Conservation (phyloP, 2,888 invertebrate genomes). For the Piscicola geometra region DNA sequence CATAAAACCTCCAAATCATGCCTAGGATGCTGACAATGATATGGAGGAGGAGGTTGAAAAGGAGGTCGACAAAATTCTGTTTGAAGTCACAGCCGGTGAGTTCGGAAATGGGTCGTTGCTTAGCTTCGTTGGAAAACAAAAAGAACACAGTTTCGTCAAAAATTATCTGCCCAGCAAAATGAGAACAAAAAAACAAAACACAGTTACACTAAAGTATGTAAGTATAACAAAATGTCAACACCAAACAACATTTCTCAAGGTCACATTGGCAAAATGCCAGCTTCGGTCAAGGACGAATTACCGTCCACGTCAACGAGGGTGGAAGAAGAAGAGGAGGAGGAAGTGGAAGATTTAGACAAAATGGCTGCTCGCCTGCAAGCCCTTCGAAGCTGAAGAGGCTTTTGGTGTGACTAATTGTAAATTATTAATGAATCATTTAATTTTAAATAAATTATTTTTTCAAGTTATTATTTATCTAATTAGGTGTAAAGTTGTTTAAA, state of each 20-base stretch:
- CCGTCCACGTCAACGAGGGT: slow-evolving; percentile 46
- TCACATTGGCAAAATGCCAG: slow-evolving; percentile 83
- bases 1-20: not conserved
- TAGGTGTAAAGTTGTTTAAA: too few species aligned
- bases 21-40: slow-evolving; percentile 69
- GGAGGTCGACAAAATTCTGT: slow-evolving; percentile 79
- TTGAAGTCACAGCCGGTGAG: slow-evolving; percentile 54
- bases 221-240: too few species aligned
- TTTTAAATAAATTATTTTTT: not conserved
- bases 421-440: too few species aligned
- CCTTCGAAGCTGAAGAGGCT: slow-evolving; percentile 78
- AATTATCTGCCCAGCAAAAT: too few species aligned
- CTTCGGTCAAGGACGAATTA: slow-evolving; percentile 60
- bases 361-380: slow-evolving; percentile 85
- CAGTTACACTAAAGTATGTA: too few species aligned
- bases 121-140: too few species aligned
- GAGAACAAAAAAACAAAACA: too few species aligned
- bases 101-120: not conserved
- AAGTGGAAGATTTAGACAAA: slow-evolving; percentile 75
- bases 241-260: too few species aligned
- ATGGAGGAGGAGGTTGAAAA: slow-evolving; percentile 91
- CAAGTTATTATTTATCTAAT: not conserved
- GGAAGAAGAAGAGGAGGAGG: slow-evolving; percentile 41
- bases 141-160: too few species aligned
- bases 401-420: too few species aligned